phyloP scores from a whole-genome alignment of 2,113 vertebrate species.

The Macroglossus sobrinus region DNA sequence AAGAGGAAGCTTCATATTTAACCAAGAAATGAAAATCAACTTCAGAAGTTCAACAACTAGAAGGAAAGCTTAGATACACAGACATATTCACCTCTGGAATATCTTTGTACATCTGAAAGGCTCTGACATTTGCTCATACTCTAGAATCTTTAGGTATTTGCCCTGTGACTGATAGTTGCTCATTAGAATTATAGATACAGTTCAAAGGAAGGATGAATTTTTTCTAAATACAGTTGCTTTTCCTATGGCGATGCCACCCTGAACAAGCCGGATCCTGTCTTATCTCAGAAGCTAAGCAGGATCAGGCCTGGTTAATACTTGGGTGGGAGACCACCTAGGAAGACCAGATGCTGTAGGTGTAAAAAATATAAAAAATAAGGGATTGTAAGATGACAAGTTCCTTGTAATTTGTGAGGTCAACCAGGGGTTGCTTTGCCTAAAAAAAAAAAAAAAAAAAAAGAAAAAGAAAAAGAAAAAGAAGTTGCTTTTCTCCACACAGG shows the following conservation, averaged over 20 bases:
- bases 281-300: too few relatives aligned
- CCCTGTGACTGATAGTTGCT: background rate
- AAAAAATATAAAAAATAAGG: too few relatives aligned
- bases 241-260: too few relatives aligned
- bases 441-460: too few relatives aligned
- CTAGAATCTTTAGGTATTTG: conserved; percentile 1
- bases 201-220: background rate
- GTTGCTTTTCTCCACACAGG: background rate
- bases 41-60: background rate
- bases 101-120: background rate
- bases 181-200: background rate
- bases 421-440: too few relatives aligned
- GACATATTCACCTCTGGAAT: background rate
- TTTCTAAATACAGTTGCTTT: background rate
- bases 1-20: background rate
- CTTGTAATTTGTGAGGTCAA: too few relatives aligned
- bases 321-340: too few relatives aligned
- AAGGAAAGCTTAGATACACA: background rate
- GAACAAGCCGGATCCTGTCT: too few relatives aligned
- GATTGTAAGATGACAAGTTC: too few relatives aligned
- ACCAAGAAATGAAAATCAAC: background rate
- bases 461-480: background rate
- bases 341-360: too few relatives aligned
- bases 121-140: background rate
- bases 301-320: too few relatives aligned